phyloP scores from a whole-genome alignment of 2,888 invertebrate genomes.

The Andrena chrysosceles region DNA sequence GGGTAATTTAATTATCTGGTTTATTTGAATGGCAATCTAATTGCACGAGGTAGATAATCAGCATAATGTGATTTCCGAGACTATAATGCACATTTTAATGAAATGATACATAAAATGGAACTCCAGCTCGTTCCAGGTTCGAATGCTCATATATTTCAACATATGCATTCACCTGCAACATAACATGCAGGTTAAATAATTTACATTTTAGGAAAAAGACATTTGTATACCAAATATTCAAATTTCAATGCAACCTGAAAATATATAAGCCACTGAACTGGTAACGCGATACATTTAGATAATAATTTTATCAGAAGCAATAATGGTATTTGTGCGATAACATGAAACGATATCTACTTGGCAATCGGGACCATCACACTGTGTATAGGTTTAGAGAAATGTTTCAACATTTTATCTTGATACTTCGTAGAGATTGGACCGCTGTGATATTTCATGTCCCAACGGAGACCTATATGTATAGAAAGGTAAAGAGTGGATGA shows the following conservation, averaged over 20 bases:
- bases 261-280: conserved; percentile 8
- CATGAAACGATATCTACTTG: conserved; percentile 18
- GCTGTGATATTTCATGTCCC: conserved; percentile 28
- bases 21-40: no score
- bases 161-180: neutral
- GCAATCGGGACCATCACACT: neutral
- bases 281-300: conserved; percentile 5
- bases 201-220: neutral
- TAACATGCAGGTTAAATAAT: neutral
- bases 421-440: conserved; percentile 20
- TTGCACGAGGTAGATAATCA: neutral
- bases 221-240: neutral
- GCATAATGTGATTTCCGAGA: neutral
- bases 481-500: no score
- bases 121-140: neutral
- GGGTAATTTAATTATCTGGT: no score
- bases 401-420: conserved; percentile 38
- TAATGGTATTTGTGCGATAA: conserved; percentile 13
- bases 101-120: neutral
- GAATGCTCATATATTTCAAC: neutral
- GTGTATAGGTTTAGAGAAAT: conserved; percentile 21
- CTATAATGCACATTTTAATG: neutral
- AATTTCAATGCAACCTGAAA: conserved; percentile 2
- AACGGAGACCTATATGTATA: no score
- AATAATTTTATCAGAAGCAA: conserved; percentile 29